These are phyloP conservation scores for Nasonia vitripennis DNA, from an alignment of 1,140 invertebrate species.

Conservation along the genomic window DNA sequence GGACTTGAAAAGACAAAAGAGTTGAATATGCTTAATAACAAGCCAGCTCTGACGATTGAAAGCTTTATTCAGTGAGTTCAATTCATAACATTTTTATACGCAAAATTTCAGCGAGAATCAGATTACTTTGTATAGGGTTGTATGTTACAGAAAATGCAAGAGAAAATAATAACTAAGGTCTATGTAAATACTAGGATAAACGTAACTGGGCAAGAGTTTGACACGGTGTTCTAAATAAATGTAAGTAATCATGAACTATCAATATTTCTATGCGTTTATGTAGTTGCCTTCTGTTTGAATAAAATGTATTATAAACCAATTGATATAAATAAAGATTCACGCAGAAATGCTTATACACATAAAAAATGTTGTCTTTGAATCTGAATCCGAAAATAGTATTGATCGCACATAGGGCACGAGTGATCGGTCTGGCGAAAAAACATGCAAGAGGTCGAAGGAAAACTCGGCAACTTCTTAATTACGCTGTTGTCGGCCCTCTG, in stretches of 20 bases:
- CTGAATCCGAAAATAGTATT: not conserved
- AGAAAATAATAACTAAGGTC: constrained; percentile 1
- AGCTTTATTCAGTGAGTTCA: constrained; percentile 12
- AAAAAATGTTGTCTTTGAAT: not conserved
- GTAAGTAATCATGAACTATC: constrained; percentile 39
- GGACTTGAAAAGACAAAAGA: constrained; percentile 15
- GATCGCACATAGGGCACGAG: not conserved
- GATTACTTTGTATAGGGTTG: constrained; percentile 41
- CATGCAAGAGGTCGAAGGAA: not conserved
- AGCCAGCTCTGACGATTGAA: not conserved
- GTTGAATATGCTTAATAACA: not conserved
- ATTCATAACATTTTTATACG: constrained; percentile 12
- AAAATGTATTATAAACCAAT: not conserved
- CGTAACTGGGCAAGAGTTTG: not conserved
- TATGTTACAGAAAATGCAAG: constrained; percentile 46
- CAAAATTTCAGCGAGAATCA: constrained; percentile 21
- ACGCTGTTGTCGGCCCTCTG: not conserved
- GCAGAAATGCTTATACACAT: not conserved
- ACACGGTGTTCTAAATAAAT: constrained; percentile 2
- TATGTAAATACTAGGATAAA: constrained; percentile 32
- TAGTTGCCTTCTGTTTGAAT: not conserved
- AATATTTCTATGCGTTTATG: not conserved
- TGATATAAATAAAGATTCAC: not conserved
- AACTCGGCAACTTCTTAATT: constrained; percentile 5
- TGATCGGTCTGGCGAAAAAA: not conserved